Evolutionary conservation across 1,140 invertebrate species (phyloP), one percentile per base, ranked within the genome.

Genomic region (Drosophila repletoides): DNA sequence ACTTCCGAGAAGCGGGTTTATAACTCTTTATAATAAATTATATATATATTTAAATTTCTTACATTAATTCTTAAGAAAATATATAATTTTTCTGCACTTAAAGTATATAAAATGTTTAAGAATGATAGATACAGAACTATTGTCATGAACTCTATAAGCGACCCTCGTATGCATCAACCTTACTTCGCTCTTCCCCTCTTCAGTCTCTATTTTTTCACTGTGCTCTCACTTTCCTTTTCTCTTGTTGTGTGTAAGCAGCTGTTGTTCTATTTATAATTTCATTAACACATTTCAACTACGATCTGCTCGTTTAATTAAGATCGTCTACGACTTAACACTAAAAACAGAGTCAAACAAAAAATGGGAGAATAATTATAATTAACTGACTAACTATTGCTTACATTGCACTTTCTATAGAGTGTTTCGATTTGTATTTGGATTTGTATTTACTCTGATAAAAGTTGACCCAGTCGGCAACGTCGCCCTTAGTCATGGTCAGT

Each of bases 181-280:
- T 22, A 33, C 5, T 10, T 22, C 14, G n/a, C 4, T 12, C 9
- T 14, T 5, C 26, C 14, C 0, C 3, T 31, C 7, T 5, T 1
- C 22, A 6, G 4, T 55, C 43, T 33, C 7, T 22, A 22, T 5
- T 31, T 14, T 45, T 7, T 31, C 5, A 7, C 24, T 28, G 21
- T 1, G 5, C 36, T 67, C 28, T 58, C 34, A 45, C 56, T 45
- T 63, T 69, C 24, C 12, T 7, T 53, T 49, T 63, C 41, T 26
- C 21, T 22, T 9, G 10, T 5, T 33, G 26, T 69, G 68, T 81
- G 34, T 65, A 58, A 71, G 76, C 73, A 81, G 77, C 79, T 81
- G 77, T 70, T 77, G 73, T 51, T 53, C 74, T 84, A 83, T 83
- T 84, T 79, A 67, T 84, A 83, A 63, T 51, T 79, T 74, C 70